Evolutionary conservation across 2,113 vertebrate species (phyloP).

Genomic region (Mesitornis unicolor): DNA sequence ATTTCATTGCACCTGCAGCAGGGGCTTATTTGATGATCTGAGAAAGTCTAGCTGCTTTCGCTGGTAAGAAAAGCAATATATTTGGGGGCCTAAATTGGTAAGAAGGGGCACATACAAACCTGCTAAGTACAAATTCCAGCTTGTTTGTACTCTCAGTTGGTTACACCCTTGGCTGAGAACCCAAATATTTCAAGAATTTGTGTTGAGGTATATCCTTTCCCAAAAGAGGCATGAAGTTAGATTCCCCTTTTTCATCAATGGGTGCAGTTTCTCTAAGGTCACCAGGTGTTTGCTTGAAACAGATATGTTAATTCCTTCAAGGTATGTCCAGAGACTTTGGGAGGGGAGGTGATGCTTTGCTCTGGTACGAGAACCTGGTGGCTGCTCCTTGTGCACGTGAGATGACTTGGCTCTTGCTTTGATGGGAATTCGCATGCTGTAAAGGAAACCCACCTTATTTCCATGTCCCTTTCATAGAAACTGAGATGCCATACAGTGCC

Average conservation of each 20-base stretch:
- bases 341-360: neutral
- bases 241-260: conserved; percentile 17
- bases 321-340: neutral
- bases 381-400: neutral
- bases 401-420: neutral
- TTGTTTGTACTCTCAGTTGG: conserved; percentile 50
- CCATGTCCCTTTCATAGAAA: neutral
- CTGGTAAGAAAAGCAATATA: neutral
- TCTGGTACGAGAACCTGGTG: neutral
- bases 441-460: neutral
- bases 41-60: neutral
- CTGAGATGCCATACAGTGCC: neutral
- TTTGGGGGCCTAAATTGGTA: neutral
- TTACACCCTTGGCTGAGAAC: conserved; percentile 55
- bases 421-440: neutral
- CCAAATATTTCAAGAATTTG: conserved; percentile 51
- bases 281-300: neutral
- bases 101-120: conserved; percentile 3
- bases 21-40: neutral
- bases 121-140: conserved; percentile 37
- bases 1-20: neutral
- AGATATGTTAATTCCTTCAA: neutral
- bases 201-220: conserved; percentile 31
- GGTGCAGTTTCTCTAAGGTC: conserved; percentile 31
- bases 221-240: conserved; percentile 15